phyloP scores from a whole-genome alignment of 2,888 invertebrate species.

The Andrena flavipes region DNA sequence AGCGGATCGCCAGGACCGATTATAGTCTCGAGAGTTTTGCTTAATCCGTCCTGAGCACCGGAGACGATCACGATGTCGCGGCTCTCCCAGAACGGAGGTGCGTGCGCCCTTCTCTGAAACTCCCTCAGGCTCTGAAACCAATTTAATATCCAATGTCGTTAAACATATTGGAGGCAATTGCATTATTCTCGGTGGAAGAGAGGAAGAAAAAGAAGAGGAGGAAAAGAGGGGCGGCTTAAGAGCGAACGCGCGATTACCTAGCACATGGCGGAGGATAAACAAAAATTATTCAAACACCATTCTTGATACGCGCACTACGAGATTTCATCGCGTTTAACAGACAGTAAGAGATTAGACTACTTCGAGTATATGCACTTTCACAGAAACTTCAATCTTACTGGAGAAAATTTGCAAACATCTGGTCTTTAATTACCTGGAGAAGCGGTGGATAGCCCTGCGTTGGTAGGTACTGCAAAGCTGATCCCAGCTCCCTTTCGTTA shows the following conservation, averaged over 20 bases:
- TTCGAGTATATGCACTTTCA: neutral
- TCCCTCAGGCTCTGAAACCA: slow-evolving; percentile 86
- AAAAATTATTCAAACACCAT: neutral
- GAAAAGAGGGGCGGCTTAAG: slow-evolving; percentile 12
- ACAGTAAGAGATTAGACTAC: neutral
- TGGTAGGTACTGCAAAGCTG: slow-evolving; percentile 91
- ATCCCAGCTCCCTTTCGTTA: slow-evolving; percentile 87
- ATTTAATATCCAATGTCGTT: slow-evolving; percentile 70
- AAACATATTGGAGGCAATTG: slow-evolving; percentile 64
- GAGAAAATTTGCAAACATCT: neutral
- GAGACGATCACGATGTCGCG: slow-evolving; percentile 89
- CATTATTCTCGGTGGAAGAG: slow-evolving; percentile 44
- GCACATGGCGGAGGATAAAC: neutral
- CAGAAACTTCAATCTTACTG: neutral
- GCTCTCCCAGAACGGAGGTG: slow-evolving; percentile 88
- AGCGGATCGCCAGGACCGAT: slow-evolving; percentile 90
- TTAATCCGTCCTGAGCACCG: slow-evolving; percentile 92
- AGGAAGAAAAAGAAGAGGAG: slow-evolving; percentile 2
- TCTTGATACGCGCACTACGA: neutral
- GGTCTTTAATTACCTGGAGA: slow-evolving; percentile 73
- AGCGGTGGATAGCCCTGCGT: slow-evolving; percentile 88
- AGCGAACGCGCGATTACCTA: neutral
- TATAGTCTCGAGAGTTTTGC: slow-evolving; percentile 90
- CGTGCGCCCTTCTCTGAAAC: slow-evolving; percentile 88
- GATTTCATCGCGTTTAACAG: neutral